phyloP scores from a whole-genome alignment of 2,113 vertebrate species.

The Rhipidura dahli region DNA sequence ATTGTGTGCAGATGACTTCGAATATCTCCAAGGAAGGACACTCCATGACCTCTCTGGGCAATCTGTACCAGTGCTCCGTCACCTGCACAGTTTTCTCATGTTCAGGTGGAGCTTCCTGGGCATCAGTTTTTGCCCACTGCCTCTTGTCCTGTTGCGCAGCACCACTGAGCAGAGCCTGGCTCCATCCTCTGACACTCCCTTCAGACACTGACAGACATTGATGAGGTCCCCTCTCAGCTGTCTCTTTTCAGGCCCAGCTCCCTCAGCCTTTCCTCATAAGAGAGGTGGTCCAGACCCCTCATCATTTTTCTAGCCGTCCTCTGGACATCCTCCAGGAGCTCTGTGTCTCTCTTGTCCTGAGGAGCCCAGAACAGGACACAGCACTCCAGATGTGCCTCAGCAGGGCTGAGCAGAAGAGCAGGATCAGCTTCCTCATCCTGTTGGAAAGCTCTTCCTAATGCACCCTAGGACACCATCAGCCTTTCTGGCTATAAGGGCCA shows the following conservation, averaged over 20 bases:
- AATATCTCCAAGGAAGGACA: neutral
- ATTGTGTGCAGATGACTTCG: neutral
- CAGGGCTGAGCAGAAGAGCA: neutral
- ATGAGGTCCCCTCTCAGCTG: neutral
- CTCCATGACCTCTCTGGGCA: neutral
- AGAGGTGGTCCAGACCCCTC: neutral
- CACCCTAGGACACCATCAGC: neutral
- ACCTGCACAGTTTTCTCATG: neutral
- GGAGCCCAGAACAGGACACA: neutral
- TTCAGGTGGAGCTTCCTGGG: neutral
- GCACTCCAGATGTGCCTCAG: neutral
- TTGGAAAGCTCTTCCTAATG: neutral
- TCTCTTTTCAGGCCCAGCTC: neutral
- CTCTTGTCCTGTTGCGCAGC: rapidly evolving
- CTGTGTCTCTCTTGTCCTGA: neutral
- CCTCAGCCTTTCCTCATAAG: neutral
- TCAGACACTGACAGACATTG: neutral
- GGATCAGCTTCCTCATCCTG: neutral
- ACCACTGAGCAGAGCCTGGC: neutral
- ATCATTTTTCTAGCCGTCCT: rapidly evolving
- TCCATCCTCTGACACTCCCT: neutral
- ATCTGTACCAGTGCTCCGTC: neutral
- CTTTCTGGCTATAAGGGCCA: neutral
- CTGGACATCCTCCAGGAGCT: neutral
- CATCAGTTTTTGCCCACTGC: neutral